Evolutionary conservation across 2,113 vertebrate genomes (phyloP), one percentile per base, ranked within the genome.

Genomic region (Panthera uncia): DNA sequence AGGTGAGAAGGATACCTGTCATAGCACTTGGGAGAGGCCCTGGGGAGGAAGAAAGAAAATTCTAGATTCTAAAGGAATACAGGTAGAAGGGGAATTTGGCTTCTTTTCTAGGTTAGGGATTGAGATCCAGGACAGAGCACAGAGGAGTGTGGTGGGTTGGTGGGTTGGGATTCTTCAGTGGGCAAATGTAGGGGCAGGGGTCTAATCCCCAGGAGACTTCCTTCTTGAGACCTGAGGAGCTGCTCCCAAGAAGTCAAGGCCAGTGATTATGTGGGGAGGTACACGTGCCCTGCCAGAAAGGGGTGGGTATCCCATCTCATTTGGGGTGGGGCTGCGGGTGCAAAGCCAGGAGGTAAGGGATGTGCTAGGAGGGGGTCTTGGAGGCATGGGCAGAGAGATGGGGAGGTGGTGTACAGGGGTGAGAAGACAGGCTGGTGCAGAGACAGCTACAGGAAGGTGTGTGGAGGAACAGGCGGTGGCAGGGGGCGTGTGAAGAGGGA

Each of bases 251-350:
- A 93, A 89, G 61, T 66, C 88, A 71, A 13, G 1, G 92, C 25
- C 7, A 63, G 29, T 18, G 63, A 23, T 68, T 7, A 31, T 52
- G 25, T 27, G 52, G 79, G 63, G 86, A 38, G 80, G 71, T 33
- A 66, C 36, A 9, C 3, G 29, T 31, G 89, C 45, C 36, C 50
- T 50, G 48, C 48, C 99, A 99, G 98, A 55, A 52, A 50, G 45
- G n/a, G 89, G 21, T 69, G 50, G 25, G 29, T 10, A 66, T 57
- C 38, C 74, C 36, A 6, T 33, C 27, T 65, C 48, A 13, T 74
- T 0, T 0, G 2, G 81, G 57, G 91, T 21, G 57, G 27, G 66
- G 36, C 50, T 21, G 52, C 3, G 5, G 1, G 81, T 69, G 81
- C 16, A 65, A 52, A 71, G 80, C 68, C 83, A 7, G 31, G 52